Evolutionary conservation across 1,140 invertebrate genomes (phyloP).

Genomic region (Polypedilum pembai): DNA sequence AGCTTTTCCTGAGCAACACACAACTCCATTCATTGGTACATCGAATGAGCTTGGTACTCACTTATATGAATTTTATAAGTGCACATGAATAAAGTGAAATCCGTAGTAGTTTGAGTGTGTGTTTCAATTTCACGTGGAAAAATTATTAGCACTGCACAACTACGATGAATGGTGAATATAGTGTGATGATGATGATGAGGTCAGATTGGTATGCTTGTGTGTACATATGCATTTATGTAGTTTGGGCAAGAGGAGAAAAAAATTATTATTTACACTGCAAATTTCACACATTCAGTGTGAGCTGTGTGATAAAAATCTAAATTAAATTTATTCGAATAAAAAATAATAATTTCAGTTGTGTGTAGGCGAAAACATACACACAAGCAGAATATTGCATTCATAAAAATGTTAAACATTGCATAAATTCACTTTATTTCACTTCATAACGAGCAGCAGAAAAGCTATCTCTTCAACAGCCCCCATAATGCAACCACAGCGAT

Average conservation of each 20-base stretch:
- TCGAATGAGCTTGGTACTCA: no score
- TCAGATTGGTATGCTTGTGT: not conserved
- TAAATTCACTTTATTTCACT: slow-evolving; percentile 14
- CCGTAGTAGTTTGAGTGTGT: not conserved
- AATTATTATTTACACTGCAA: slow-evolving; percentile 11
- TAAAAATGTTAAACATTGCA: slow-evolving; percentile 19
- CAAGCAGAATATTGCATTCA: not conserved
- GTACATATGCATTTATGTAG: not conserved
- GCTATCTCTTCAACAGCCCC: not conserved
- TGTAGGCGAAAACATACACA: not conserved
- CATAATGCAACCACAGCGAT: not conserved
- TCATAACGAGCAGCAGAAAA: slow-evolving; percentile 4
- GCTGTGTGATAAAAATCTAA: slow-evolving; percentile 18
- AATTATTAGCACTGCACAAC: not conserved
- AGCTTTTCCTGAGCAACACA: not conserved
- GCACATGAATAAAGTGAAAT: no score
- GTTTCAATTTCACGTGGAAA: not conserved
- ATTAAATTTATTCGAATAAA: not conserved
- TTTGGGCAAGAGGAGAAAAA: not conserved
- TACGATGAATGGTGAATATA: no score
- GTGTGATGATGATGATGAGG: no score
- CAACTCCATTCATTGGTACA: no score
- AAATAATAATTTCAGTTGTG: not conserved
- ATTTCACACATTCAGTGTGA: slow-evolving; percentile 17
- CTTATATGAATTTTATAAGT: no score